Evolutionary conservation across 1,140 invertebrate genomes (phyloP).

Genomic region (Magallana gigas): DNA sequence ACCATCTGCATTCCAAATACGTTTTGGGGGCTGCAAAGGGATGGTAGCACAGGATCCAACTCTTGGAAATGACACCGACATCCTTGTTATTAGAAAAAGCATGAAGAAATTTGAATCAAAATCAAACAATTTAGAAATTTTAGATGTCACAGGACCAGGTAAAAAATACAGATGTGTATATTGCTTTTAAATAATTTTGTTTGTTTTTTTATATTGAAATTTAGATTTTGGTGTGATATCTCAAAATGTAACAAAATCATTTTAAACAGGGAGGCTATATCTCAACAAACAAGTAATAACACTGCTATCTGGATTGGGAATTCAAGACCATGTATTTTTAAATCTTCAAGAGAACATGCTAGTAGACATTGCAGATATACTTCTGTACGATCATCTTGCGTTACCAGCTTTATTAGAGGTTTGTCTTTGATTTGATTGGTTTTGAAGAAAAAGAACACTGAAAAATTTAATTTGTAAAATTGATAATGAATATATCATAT

Average conservation of each 20-base stretch:
- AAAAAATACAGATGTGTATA: not conserved
- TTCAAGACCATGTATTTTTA: conserved; percentile 41
- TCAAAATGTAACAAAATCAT: no score
- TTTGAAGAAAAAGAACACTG: no score
- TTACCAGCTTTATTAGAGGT: not conserved
- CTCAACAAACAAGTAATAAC: conserved; percentile 49
- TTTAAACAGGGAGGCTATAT: not conserved
- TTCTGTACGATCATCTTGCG: conserved; percentile 6
- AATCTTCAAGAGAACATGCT: conserved; percentile 36
- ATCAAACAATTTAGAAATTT: conserved; percentile 34
- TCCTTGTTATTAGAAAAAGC: conserved; percentile 39
- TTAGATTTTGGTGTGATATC: no score
- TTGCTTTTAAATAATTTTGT: no score
- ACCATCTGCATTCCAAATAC: conserved; percentile 48
- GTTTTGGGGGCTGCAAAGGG: conserved; percentile 45
- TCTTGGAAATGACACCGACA: conserved; percentile 6
- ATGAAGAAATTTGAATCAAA: conserved; percentile 45
- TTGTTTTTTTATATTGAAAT: no score
- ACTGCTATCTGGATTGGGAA: conserved; percentile 41
- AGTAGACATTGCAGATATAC: conserved; percentile 25
- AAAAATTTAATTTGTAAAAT: no score
- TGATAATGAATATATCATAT: no score
- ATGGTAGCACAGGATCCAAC: conserved; percentile 31
- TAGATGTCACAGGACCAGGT: conserved; percentile 37
- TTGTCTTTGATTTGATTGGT: no score